Evolutionary conservation across 2,888 invertebrate genomes (phyloP).

Genomic region (Monopis laevigella): DNA sequence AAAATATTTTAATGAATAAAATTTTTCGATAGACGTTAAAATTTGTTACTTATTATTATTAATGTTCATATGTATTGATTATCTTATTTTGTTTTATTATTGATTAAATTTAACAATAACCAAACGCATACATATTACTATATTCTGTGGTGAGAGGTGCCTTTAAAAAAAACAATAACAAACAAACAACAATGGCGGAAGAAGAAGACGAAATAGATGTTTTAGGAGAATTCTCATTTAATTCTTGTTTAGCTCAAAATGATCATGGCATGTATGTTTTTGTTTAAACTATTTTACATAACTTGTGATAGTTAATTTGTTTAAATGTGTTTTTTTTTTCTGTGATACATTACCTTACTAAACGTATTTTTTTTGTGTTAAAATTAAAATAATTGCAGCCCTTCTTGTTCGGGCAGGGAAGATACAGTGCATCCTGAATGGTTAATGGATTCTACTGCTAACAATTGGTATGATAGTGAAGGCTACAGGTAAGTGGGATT

Average conservation of each 20-base stretch:
- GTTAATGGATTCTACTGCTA: slow-evolving; percentile 69
- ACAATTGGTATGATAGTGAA: slow-evolving; percentile 68
- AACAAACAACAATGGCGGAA: slow-evolving; percentile 67
- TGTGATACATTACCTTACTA: no score
- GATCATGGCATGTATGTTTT: slow-evolving; percentile 68
- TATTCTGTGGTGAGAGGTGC: no score
- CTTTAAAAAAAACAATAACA: no score
- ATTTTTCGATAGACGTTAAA: no score
- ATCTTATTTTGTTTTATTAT: no score
- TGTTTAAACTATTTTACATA: no score
- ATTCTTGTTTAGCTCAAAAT: slow-evolving; percentile 69
- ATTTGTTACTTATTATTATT: no score
- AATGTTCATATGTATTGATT: no score
- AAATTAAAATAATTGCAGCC: slow-evolving; percentile 32
- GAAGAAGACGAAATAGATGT: slow-evolving; percentile 80
- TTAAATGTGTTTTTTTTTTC: slow-evolving; percentile 18
- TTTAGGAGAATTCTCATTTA: slow-evolving; percentile 75
- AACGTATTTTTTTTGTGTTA: slow-evolving; percentile 6
- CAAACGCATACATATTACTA: no score
- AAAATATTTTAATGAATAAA: no score
- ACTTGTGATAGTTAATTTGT: neutral
- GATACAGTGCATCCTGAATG: slow-evolving; percentile 72
- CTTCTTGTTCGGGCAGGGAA: slow-evolving; percentile 65
- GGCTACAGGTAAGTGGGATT: slow-evolving; percentile 40
- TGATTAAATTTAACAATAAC: no score